These are phyloP conservation scores for Meteorus colon DNA, from an alignment of 2,888 invertebrate genomes.

Conservation along the genomic window DNA sequence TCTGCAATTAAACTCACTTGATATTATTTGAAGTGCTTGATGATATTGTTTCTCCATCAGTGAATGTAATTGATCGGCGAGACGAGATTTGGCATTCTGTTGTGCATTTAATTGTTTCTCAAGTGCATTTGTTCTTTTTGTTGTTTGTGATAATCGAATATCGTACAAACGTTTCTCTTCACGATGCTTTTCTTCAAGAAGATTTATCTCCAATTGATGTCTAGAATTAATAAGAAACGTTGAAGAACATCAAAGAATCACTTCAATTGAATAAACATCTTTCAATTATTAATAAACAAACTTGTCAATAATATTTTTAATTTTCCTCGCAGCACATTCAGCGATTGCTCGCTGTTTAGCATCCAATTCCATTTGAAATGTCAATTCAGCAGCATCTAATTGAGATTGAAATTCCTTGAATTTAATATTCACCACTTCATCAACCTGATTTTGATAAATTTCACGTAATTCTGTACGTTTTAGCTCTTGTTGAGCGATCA, in stretches of 20 bases:
- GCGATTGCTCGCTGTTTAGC: constrained; percentile 80
- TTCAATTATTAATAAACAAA: constrained; percentile 63
- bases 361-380: constrained; percentile 79
- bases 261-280: neutral
- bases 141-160: constrained; percentile 81
- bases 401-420: constrained; percentile 85
- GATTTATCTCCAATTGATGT: constrained; percentile 83
- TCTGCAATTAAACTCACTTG: constrained; percentile 58
- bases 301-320: constrained; percentile 81
- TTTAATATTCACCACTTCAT: constrained; percentile 84
- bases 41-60: constrained; percentile 89
- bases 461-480: constrained; percentile 81
- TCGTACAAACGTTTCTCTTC: constrained; percentile 85
- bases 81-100: constrained; percentile 77
- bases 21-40: constrained; percentile 83
- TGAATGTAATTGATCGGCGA: constrained; percentile 84
- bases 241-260: too few relatives aligned
- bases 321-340: constrained; percentile 82
- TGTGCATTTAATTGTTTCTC: constrained; percentile 77
- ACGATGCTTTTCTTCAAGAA: constrained; percentile 85
- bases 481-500: constrained; percentile 76
- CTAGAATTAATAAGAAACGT: neutral
- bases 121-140: constrained; percentile 80
- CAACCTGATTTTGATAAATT: constrained; percentile 88
- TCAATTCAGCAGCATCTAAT: constrained; percentile 81